Base-by-base conservation (phyloP, 2,888 invertebrate genomes). In the Pristionchus arcanus region DNA sequence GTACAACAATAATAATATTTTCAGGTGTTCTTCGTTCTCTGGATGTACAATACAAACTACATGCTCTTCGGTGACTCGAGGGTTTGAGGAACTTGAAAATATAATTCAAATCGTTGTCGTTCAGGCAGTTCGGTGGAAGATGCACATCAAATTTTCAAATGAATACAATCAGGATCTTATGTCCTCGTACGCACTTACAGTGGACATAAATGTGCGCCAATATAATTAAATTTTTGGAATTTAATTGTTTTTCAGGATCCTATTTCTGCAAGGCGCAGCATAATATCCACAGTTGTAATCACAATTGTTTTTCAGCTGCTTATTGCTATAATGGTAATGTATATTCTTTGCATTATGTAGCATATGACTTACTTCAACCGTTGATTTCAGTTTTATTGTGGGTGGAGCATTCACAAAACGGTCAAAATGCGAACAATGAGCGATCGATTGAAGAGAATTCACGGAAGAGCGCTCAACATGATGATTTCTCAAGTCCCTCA, bases 391-490 rank as follows among this genome's bases (percentile, higher is more conserved):
- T 3, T 42, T 15, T 81, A 28, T 7, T 81, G 81, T 28, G 81
- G 81, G 3, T 81, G 49, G 53, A 71, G 16, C 16, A 71, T 71
- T 31, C 71, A 71, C 21, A 71, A 71, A 19, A 71, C 34, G 31
- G 34, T 71, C 13, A 71, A 71, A 34, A 31, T 71, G 0, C 71
- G 71, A 71, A 34, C 71, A 21, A 71, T 71, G 71, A 71, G 71
- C 19, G 34, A 19, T 5, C 1, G 7, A 19, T 34, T 71, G 71
- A 31, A 34, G 34, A 31, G 16, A 34, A 71, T 71, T 15, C 81
- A 81, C 25, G n/a, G 28, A 13, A 81, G 49, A 81, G 81, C 81
- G 21, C 49, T 81, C 28, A 81, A 81, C 37, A 42, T 81, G 81
- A 42, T 81, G 49, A 81, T 81, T 53, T 42, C 81, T 1, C 81